phyloP scores from a whole-genome alignment of 2,113 vertebrate genomes.

The Atractosteus spatula region DNA sequence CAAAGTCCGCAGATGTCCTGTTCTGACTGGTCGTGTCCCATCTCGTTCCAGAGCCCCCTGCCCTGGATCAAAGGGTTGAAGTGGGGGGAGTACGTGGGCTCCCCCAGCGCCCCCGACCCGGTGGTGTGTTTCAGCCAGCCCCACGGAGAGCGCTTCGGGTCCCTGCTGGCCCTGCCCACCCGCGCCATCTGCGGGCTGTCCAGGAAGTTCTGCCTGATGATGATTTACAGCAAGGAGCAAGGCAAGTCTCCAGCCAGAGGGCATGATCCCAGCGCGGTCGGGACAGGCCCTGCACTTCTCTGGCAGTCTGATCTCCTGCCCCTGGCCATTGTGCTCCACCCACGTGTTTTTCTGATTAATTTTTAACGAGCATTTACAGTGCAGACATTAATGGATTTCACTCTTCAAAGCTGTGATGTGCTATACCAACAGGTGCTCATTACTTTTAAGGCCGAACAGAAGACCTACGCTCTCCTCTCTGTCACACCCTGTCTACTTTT shows the following conservation, averaged over 20 bases:
- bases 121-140: slow-evolving; percentile 96
- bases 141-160: slow-evolving; percentile 89
- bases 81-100: slow-evolving; percentile 97
- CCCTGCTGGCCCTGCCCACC: slow-evolving; percentile 89
- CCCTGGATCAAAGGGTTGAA: slow-evolving; percentile 96
- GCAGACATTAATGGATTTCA: background rate
- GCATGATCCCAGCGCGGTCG: no score
- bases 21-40: slow-evolving; percentile 14
- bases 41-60: slow-evolving; percentile 78
- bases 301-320: no score
- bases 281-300: no score
- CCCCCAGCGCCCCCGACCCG: slow-evolving; percentile 90
- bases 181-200: slow-evolving; percentile 92
- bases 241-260: slow-evolving; percentile 57
- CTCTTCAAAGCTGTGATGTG: background rate
- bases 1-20: no score
- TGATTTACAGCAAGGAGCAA: slow-evolving; percentile 98
- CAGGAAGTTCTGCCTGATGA: slow-evolving; percentile 94
- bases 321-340: no score
- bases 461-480: no score
- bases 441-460: no score
- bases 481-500: no score
- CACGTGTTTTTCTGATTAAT: no score
- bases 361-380: no score
- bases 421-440: no score